Evolutionary conservation across 2,797 vertebrate genomes (phyloP).

Genomic region (Falco cherrug): DNA sequence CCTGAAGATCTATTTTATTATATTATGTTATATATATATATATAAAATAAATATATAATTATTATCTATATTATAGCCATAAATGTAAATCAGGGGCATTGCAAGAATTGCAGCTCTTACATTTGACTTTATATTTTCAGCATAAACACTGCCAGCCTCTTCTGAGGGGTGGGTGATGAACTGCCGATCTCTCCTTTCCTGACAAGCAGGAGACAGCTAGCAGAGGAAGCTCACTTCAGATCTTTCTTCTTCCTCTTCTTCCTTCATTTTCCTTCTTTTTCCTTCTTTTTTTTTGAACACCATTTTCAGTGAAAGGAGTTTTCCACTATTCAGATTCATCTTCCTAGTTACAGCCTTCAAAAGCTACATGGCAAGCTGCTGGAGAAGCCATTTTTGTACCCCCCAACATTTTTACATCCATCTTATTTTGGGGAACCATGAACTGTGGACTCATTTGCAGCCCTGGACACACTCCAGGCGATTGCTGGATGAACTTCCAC

Average conservation of each 20-base stretch:
- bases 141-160: neutral
- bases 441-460: neutral
- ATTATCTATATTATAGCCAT: neutral
- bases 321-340: slow-evolving; percentile 12
- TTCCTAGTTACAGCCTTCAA: neutral
- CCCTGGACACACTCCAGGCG: neutral
- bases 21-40: too few relatives aligned
- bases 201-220: neutral
- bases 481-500: neutral
- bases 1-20: neutral
- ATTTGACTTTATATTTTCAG: neutral
- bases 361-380: neutral
- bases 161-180: rapidly evolving
- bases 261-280: neutral
- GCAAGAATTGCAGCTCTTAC: rapidly evolving
- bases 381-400: neutral
- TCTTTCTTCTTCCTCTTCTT: neutral
- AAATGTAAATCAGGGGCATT: neutral
- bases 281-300: neutral
- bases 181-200: neutral
- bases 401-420: neutral
- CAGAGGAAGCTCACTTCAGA: neutral
- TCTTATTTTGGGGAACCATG: neutral
- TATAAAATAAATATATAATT: too few relatives aligned
- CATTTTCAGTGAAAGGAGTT: neutral